Evolutionary conservation across 1,140 invertebrate genomes (phyloP), one percentile per base, ranked within the genome.

Genomic region (Heliconius himera): DNA sequence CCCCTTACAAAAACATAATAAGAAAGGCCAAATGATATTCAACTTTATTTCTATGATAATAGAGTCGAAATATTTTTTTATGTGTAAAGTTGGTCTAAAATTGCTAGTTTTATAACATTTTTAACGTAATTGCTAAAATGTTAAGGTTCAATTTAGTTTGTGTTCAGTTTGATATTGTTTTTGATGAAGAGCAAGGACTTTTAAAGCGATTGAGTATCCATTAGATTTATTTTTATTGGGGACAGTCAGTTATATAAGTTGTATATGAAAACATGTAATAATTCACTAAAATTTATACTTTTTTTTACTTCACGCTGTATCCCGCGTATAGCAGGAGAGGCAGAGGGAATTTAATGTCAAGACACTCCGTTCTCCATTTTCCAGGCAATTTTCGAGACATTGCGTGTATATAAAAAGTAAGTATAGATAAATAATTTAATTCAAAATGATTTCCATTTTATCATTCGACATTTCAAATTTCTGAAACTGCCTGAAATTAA

Each of bases 201-300:
- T 66, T 26, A 66, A 66, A 66, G 60, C 60, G 60, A 66, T 66
- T 66, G 60, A 66, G 60, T 66, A 66, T 66, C 60, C 60, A 66
- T 66, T 66, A 66, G 60, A 29, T 66, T 66, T 66, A 66, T 66
- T 66, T 66, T 66, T 66, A 66, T 66, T 66, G 60, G 60, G 60
- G 60, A 66, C 60, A 66, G 60, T 29, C 13, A 26, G 60, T 29
- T 66, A 66, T 66, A 66, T 66, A 29, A 66, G 4, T 9, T 66
- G 26, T 66, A 66, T 29, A 29, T 26, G 26, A 66, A 66, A 66
- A 29, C 60, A 66, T 56, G n/a, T 66, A 66, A 66, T 66, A 66
- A 66, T 26, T 60, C 54, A 60, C 49, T 51, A 46, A 46, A 46
- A 13, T 16, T 16, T 16, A 13, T 46, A 3, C 0, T 46, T 46